Conservation (phyloP, 1,140 invertebrate species). For the Trichogramma pretiosum region DNA sequence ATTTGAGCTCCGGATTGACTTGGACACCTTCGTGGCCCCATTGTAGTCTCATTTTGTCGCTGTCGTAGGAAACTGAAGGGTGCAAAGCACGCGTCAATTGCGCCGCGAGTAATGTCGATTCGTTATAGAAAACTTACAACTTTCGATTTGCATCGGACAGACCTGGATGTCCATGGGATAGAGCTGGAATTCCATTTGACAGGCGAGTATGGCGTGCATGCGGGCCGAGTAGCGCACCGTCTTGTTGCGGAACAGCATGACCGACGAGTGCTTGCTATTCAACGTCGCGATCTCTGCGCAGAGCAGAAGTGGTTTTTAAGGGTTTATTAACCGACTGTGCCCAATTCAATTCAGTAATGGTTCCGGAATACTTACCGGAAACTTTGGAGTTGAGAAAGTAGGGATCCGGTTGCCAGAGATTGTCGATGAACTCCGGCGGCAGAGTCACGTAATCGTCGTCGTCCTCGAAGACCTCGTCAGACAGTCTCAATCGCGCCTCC, state of each 20-base stretch:
- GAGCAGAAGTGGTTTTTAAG: too few species aligned
- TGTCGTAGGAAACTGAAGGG: conserved; percentile 63
- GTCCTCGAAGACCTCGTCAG: conserved; percentile 65
- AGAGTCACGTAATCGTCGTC: conserved; percentile 69
- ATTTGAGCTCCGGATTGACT: conserved; percentile 66
- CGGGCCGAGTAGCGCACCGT: conserved; percentile 67
- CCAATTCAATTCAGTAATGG: too few species aligned
- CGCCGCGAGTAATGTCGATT: not conserved
- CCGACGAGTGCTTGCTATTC: conserved; percentile 70
- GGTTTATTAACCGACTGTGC: too few species aligned
- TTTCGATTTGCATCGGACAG: conserved; percentile 72
- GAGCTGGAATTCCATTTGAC: conserved; percentile 77
- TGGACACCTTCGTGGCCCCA: conserved; percentile 62
- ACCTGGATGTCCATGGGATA: conserved; percentile 79
- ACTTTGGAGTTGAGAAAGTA: conserved; percentile 80
- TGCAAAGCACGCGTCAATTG: not conserved
- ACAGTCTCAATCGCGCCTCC: conserved; percentile 63
- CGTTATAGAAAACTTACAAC: conserved; percentile 55
- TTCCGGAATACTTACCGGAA: conserved; percentile 61
- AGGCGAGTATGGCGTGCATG: conserved; percentile 75
- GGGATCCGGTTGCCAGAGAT: conserved; percentile 78
- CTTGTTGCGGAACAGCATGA: conserved; percentile 68
- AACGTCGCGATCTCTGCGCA: conserved; percentile 64
- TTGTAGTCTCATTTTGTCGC: conserved; percentile 58
- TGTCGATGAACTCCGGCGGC: conserved; percentile 69